phyloP scores from a whole-genome alignment of 1,140 invertebrate species.

The Apis florea region DNA sequence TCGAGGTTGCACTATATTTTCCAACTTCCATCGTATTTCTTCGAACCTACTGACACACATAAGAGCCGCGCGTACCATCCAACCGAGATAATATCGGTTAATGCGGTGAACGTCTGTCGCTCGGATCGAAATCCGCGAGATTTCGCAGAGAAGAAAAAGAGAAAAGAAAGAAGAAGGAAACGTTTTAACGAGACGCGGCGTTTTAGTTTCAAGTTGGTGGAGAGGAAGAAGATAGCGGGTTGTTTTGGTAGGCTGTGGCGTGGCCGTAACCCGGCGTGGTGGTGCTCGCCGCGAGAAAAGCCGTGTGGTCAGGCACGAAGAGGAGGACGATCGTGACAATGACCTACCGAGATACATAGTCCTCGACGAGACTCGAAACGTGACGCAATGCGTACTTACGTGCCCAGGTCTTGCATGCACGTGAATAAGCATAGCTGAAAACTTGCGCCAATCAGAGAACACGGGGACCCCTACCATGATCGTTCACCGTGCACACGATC shows the following conservation, averaged over 20 bases:
- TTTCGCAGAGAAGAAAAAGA: no score
- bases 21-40: slow-evolving; percentile 31
- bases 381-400: slow-evolving; percentile 57
- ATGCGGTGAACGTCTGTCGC: slow-evolving; percentile 1
- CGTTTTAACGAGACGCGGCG: no score
- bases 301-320: slow-evolving; percentile 20
- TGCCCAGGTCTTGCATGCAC: slow-evolving; percentile 51
- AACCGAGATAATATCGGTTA: slow-evolving; percentile 38
- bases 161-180: no score
- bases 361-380: slow-evolving; percentile 31
- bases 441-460: slow-evolving; percentile 59
- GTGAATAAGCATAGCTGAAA: slow-evolving; percentile 58
- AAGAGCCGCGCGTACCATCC: not conserved
- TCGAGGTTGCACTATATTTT: slow-evolving; percentile 17
- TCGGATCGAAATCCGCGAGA: slow-evolving; percentile 1
- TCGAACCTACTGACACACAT: slow-evolving; percentile 26
- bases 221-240: no score
- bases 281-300: slow-evolving; percentile 5
- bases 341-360: slow-evolving; percentile 58
- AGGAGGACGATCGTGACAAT: slow-evolving; percentile 64
- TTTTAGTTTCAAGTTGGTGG: no score
- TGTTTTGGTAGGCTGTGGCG: no score
- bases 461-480: slow-evolving; percentile 54
- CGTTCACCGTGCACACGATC: slow-evolving; percentile 52
- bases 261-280: not conserved